Percentiles rank a stretch among this genome's conserved stretches.
Evolutionary conservation across 2,113 vertebrate species (phyloP).

Genomic region (Trinectes maculatus): DNA sequence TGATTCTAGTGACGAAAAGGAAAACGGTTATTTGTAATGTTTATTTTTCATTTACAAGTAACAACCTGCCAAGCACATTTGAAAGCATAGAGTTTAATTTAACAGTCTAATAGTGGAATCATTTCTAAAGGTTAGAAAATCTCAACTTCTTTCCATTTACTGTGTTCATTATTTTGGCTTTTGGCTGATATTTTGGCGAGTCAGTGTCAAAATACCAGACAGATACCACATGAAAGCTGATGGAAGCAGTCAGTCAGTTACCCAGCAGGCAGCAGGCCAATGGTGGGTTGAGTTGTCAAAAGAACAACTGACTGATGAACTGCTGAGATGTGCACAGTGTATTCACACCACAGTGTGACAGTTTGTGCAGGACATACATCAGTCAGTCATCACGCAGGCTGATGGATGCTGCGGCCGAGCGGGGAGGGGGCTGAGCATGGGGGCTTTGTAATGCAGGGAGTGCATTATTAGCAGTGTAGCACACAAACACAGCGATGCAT

Average conservation of each 20-base stretch:
- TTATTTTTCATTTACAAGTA: too few relatives aligned
- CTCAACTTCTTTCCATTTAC: neutral
- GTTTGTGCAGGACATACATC: neutral
- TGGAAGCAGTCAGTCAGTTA: slow-evolving; percentile 13
- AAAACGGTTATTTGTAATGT: too few relatives aligned
- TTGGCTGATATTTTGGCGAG: neutral
- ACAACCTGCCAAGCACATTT: too few relatives aligned
- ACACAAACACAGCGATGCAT: slow-evolving; percentile 10
- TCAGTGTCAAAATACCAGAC: slow-evolving; percentile 16
- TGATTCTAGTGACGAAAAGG: too few relatives aligned
- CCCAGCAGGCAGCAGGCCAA: slow-evolving; percentile 6
- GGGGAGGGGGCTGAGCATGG: neutral
- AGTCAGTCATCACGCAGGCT: neutral
- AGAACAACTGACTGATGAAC: neutral
- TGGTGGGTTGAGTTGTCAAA: neutral
- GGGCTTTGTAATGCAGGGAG: slow-evolving; percentile 16
- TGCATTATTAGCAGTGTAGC: slow-evolving; percentile 1
- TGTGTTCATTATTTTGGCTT: neutral
- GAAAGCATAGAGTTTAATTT: too few relatives aligned
- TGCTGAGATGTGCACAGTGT: slow-evolving; percentile 5
- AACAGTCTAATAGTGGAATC: neutral
- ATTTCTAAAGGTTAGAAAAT: neutral
- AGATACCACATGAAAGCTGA: slow-evolving; percentile 2
- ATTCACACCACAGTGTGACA: slow-evolving; percentile 18
- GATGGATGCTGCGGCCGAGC: neutral